These are phyloP conservation scores for Drosophila mauritiana DNA, from an alignment of 1,140 invertebrate species.

Conservation along the genomic window DNA sequence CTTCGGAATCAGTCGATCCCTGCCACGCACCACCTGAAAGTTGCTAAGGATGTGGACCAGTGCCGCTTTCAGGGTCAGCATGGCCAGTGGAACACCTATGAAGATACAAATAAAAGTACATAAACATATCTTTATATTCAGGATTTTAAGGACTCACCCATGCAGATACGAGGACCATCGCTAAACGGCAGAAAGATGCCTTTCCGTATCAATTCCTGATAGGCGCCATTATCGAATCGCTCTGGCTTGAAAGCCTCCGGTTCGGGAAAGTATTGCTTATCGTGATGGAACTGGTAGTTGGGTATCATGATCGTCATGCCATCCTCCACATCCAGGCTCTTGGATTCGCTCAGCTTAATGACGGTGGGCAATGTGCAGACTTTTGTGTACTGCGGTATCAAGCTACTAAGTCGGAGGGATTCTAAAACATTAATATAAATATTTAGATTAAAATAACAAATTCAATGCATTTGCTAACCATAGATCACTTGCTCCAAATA, in stretches of 20 bases:
- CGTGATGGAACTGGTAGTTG: conserved; percentile 87
- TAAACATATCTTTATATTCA: not conserved
- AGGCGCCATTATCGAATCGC: conserved; percentile 84
- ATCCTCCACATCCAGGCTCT: conserved; percentile 68
- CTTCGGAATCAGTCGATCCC: conserved; percentile 9
- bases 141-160: conserved; percentile 44
- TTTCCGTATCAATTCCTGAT: conserved; percentile 51
- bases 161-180: conserved; percentile 77
- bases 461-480: conserved; percentile 33
- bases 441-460: not conserved
- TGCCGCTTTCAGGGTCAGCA: conserved; percentile 61
- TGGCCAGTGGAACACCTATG: conserved; percentile 52
- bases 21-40: conserved; percentile 52
- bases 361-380: conserved; percentile 64
- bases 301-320: conserved; percentile 86
- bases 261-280: conserved; percentile 88
- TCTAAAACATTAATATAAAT: conserved; percentile 35
- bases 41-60: conserved; percentile 57
- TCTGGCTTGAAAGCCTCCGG: conserved; percentile 91
- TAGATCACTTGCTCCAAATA: conserved; percentile 79
- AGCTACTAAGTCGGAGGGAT: conserved; percentile 71
- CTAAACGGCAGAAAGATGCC: conserved; percentile 75
- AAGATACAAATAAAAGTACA: not conserved
- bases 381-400: conserved; percentile 70
- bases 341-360: conserved; percentile 43